Evolutionary conservation across 2,113 vertebrate species (phyloP).

Genomic region (Pygoscelis antarcticus): DNA sequence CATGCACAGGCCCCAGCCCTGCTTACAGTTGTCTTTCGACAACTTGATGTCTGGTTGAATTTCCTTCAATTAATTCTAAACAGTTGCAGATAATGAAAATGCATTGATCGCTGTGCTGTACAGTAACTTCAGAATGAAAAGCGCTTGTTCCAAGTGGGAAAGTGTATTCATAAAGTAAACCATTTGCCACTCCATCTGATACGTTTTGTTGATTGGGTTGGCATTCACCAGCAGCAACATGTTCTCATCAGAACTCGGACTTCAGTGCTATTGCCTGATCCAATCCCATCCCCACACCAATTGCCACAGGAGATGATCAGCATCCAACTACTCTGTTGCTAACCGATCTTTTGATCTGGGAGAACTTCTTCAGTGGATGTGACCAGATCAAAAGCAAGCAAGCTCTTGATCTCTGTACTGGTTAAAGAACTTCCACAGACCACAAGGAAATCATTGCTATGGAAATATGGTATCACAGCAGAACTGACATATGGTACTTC

Average conservation of each 20-base stretch:
- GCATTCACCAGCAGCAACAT: not conserved
- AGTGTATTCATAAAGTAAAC: not conserved
- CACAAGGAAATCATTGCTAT: not conserved
- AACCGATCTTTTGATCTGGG: not conserved
- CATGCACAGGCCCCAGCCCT: rapidly evolving
- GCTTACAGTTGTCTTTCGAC: not conserved
- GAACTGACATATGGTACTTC: not conserved
- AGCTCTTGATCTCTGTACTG: not conserved
- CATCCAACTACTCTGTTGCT: not conserved
- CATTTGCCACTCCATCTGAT: not conserved
- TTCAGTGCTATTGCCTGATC: not conserved
- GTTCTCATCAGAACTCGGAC: not conserved
- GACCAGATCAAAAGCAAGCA: not conserved
- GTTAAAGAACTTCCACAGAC: not conserved
- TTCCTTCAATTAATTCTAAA: not conserved
- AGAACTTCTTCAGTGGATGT: not conserved
- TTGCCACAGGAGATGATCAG: not conserved
- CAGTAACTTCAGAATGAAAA: not conserved
- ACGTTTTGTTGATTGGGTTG: not conserved
- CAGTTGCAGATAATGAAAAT: not conserved
- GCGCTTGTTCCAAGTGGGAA: rapidly evolving
- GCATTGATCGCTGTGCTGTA: not conserved
- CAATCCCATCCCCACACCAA: not conserved
- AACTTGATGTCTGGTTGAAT: not conserved
- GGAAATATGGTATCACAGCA: not conserved